phyloP scores from a whole-genome alignment of 2,888 invertebrate species.

The Amphipoea oculea region DNA sequence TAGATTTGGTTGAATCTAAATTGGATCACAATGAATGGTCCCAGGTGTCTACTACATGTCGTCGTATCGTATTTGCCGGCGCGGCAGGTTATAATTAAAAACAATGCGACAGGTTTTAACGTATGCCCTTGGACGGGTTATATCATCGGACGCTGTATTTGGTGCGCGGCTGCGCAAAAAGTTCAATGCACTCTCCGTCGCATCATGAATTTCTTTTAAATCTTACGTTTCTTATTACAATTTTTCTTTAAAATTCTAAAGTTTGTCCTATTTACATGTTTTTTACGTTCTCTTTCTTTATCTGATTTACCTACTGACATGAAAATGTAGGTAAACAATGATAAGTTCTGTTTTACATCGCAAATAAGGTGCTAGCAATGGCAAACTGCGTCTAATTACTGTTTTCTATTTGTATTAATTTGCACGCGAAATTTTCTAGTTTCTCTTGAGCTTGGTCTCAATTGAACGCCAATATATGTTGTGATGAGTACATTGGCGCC shows the following conservation, averaged over 20 bases:
- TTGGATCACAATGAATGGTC: conserved; percentile 31
- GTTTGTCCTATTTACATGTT: conserved; percentile 73
- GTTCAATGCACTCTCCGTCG: conserved; percentile 80
- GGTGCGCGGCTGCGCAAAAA: conserved; percentile 75
- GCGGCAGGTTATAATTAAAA: conserved; percentile 73
- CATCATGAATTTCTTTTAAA: conserved; percentile 49
- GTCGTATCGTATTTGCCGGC: conserved; percentile 35
- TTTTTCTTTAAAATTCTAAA: conserved; percentile 65
- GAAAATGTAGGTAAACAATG: conserved; percentile 74
- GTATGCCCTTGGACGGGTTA: conserved; percentile 81
- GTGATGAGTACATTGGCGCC: conserved; percentile 75
- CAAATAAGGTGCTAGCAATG: conserved; percentile 66
- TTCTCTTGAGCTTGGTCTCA: conserved; percentile 66
- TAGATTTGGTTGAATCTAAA: conserved; percentile 27
- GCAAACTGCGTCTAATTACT: conserved; percentile 69
- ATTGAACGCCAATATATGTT: conserved; percentile 72
- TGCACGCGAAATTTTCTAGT: conserved; percentile 58
- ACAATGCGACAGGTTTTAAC: conserved; percentile 77
- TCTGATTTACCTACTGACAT: conserved; percentile 84
- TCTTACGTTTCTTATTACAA: conserved; percentile 23
- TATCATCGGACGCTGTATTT: conserved; percentile 78
- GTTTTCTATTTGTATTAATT: conserved; percentile 72
- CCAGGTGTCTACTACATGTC: conserved; percentile 33
- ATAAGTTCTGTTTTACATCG: conserved; percentile 77
- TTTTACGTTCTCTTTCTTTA: conserved; percentile 77